A percentile compares a stretch with the other conserved stretches of the same genome.
These are phyloP conservation scores for Torymus aiolomorphi DNA, from an alignment of 2,888 invertebrate genomes.

Conservation along the genomic window DNA sequence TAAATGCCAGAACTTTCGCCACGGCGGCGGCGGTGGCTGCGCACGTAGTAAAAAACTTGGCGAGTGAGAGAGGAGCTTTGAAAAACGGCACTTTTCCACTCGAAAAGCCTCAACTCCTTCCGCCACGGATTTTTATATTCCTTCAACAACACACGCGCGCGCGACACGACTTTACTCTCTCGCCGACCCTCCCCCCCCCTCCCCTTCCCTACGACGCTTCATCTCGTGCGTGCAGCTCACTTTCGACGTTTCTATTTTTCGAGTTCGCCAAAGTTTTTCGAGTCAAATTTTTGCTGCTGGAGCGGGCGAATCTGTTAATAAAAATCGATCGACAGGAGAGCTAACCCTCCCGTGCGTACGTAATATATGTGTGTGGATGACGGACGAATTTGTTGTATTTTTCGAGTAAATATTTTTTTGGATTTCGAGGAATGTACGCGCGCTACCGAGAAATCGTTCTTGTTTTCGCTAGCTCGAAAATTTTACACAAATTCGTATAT, in stretches of 20 bases:
- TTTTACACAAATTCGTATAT: too few species aligned
- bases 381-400: too few species aligned
- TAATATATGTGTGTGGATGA: too few species aligned
- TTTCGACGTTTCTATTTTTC: slow-evolving; percentile 10
- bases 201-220: neutral
- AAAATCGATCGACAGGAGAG: slow-evolving; percentile 18
- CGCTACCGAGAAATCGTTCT: too few species aligned
- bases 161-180: slow-evolving; percentile 31
- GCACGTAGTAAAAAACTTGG: neutral
- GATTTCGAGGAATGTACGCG: too few species aligned
- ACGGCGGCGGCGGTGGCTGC: too few species aligned
- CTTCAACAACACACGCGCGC: slow-evolving; percentile 45
- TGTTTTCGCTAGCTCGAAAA: too few species aligned
- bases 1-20: slow-evolving; percentile 55
- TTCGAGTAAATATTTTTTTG: too few species aligned
- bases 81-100: slow-evolving; percentile 56
- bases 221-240: slow-evolving; percentile 4
- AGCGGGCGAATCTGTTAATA: slow-evolving; percentile 29
- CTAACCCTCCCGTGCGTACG: too few species aligned
- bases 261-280: slow-evolving; percentile 29
- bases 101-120: slow-evolving; percentile 47
- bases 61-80: slow-evolving; percentile 29
- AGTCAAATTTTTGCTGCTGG: neutral
- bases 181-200: neutral
- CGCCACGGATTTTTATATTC: slow-evolving; percentile 53